Base-by-base conservation (phyloP, 1,140 invertebrate species). In the Homalodisca vitripennis region DNA sequence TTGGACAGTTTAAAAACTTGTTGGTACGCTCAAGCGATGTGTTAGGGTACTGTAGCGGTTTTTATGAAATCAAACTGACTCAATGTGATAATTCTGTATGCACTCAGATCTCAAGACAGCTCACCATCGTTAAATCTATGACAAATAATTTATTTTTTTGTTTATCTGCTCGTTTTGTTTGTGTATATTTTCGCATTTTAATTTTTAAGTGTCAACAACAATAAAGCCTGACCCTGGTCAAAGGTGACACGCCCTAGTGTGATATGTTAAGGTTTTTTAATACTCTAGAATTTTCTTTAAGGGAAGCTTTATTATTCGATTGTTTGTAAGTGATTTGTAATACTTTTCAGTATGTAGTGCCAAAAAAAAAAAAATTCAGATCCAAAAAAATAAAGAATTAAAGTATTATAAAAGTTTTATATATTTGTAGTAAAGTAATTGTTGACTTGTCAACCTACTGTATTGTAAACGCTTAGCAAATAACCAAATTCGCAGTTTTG, bases 181-280 rank as follows among this genome's bases (percentile, higher is more conserved):
- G 55, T 60, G 55, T 60, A 60, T 60, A 60, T 60, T 60, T n/a
- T 60, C 48, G 55, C 55, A 60, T 60, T 60, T 60, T 60, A 60
- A 60, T 60, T 60, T 51, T 60, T 60, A 60, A 60, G 55, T 60
- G 26, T 24, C 26, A 24, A 22, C 29, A 60, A 27, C 6, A 6
- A 13, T 27, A n/a, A n/a, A n/a, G 26, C 55, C 22, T 13, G 26
- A 27, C 24, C 29, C 55, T 22, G 13, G 12, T 2, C 12, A 60
- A 20, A 60, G 55, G 26, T 27, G 24, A 26, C 24, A 26, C 14
- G 27, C 22, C 55, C 3, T 60, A 27, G 55, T 60, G 55, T 60
- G 55, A 60, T 60, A 60, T 60, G 55, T 60, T 51, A 20, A 20
- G 17, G 6, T 12, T 51, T 27, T 22, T 60, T 26, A 60, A 60